phyloP scores from a whole-genome alignment of 2,113 vertebrate genomes.

The Cnemophilus loriae region DNA sequence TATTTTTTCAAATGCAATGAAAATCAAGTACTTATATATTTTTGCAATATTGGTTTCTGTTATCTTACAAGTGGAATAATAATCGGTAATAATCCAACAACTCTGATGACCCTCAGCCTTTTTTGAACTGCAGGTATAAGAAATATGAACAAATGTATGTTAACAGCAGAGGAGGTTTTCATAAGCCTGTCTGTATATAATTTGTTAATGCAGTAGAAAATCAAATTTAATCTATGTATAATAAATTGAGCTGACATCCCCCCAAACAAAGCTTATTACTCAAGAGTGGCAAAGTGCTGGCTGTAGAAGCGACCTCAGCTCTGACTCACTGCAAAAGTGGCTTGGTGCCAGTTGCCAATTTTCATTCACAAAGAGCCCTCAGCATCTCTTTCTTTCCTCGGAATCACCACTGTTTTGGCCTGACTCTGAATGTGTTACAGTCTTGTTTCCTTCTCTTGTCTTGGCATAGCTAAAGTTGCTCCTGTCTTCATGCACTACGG shows the following conservation, averaged over 20 bases:
- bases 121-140: not conserved
- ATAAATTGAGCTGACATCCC: slow-evolving; percentile 43
- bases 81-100: not conserved
- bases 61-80: not conserved
- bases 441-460: not conserved
- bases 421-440: not conserved
- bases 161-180: not conserved
- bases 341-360: not conserved
- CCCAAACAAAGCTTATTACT: slow-evolving; percentile 40
- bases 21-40: not conserved
- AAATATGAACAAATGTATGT: not conserved
- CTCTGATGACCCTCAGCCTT: not conserved
- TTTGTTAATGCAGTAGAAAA: slow-evolving; percentile 48
- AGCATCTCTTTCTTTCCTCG: not conserved
- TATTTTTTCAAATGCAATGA: not conserved
- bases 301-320: not conserved
- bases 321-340: slow-evolving; percentile 42
- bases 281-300: not conserved
- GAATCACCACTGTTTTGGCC: not conserved
- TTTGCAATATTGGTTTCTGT: not conserved
- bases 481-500: not conserved
- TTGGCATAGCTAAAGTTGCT: not conserved
- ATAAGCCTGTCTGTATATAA: not conserved
- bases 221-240: slow-evolving; percentile 36
- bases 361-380: slow-evolving; percentile 3